Evolutionary conservation across 2,888 invertebrate species (phyloP).

Genomic region (Hedya salicella): DNA sequence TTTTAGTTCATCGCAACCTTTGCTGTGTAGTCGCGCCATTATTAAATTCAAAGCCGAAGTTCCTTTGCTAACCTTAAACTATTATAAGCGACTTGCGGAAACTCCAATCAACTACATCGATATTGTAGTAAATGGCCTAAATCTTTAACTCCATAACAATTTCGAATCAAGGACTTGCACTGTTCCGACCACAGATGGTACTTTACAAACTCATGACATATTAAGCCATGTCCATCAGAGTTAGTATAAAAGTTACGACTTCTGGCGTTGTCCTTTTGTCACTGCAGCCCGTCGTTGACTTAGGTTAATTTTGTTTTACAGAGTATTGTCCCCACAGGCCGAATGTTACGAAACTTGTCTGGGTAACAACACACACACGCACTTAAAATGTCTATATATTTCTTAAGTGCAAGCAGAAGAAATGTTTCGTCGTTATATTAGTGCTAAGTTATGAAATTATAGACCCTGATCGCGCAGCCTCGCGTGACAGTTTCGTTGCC

Average conservation of each 20-base stretch:
- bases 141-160: slow-evolving; percentile 16
- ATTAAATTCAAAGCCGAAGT: slow-evolving; percentile 15
- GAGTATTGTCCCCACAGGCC: slow-evolving; percentile 64
- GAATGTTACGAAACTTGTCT: slow-evolving; percentile 58
- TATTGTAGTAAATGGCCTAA: slow-evolving; percentile 11
- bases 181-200: slow-evolving; percentile 48
- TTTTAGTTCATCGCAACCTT: slow-evolving; percentile 15
- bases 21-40: not conserved
- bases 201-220: slow-evolving; percentile 53
- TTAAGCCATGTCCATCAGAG: slow-evolving; percentile 29
- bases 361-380: slow-evolving; percentile 52
- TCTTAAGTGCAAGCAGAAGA: slow-evolving; percentile 55
- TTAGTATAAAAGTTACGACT: slow-evolving; percentile 53
- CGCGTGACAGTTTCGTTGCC: slow-evolving; percentile 53
- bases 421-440: slow-evolving; percentile 52
- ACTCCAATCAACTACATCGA: slow-evolving; percentile 18
- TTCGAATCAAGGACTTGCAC: slow-evolving; percentile 26
- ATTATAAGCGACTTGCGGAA: slow-evolving; percentile 9
- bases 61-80: slow-evolving; percentile 11
- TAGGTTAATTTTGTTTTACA: slow-evolving; percentile 69
- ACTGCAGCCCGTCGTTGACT: slow-evolving; percentile 56
- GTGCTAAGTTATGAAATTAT: slow-evolving; percentile 56
- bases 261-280: slow-evolving; percentile 66
- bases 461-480: slow-evolving; percentile 51
- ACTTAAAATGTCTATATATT: slow-evolving; percentile 49